Evolutionary conservation across 1,140 invertebrate species (phyloP).

Genomic region (Palaemon carinicauda): DNA sequence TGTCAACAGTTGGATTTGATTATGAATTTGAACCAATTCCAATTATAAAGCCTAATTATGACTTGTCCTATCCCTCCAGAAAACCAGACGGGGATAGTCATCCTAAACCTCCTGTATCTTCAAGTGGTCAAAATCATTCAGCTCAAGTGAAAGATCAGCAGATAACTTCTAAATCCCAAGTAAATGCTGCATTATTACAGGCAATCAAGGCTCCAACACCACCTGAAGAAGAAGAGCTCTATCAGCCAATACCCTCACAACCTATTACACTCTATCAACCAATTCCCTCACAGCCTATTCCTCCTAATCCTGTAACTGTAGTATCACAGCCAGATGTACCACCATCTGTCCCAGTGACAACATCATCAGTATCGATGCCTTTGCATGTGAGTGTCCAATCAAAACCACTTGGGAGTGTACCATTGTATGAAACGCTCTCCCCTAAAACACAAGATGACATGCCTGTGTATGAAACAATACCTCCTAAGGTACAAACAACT

Average conservation of each 20-base stretch:
- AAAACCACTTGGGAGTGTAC: background rate
- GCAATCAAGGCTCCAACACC: no score
- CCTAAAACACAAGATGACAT: background rate
- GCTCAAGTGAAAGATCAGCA: background rate
- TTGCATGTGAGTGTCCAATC: background rate
- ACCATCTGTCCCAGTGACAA: background rate
- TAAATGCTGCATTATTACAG: background rate
- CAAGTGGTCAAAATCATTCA: background rate
- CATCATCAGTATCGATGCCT: background rate
- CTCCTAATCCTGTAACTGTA: no score
- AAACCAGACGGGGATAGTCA: constrained; percentile 31
- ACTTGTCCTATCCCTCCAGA: background rate
- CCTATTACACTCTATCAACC: no score
- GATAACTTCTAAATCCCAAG: background rate
- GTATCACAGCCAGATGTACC: no score
- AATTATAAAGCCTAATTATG: background rate
- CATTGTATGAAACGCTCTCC: background rate
- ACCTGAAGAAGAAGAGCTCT: no score
- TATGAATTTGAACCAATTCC: background rate
- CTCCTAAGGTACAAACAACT: background rate
- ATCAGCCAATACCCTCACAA: no score
- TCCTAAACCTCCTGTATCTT: constrained; percentile 12
- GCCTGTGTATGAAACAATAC: constrained; percentile 22
- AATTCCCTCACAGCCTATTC: no score
- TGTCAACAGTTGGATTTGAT: background rate